phyloP scores from a whole-genome alignment of 1,140 invertebrate species.

The Brachystomella parvula region DNA sequence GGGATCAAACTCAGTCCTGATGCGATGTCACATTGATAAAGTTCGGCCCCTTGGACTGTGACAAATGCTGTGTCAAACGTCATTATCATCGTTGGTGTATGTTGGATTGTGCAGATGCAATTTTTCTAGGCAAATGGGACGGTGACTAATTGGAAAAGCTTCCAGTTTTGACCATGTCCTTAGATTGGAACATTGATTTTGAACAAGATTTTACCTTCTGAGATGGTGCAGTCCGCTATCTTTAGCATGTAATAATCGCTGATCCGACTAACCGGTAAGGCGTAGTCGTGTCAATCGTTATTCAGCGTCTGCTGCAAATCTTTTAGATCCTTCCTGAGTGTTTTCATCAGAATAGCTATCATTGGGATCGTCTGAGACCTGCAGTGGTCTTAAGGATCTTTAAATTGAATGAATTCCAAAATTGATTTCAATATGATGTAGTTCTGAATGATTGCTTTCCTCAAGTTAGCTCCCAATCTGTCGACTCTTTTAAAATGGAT shows the following conservation, averaged over 20 bases:
- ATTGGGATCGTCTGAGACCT: neutral
- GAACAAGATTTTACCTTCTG: neutral
- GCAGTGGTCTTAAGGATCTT: neutral
- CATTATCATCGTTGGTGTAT: neutral
- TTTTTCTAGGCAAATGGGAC: neutral
- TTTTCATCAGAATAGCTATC: neutral
- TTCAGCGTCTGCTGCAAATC: neutral
- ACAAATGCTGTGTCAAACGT: neutral
- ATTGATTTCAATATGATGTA: neutral
- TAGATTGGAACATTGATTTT: neutral
- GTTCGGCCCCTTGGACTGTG: neutral
- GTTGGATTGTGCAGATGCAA: neutral
- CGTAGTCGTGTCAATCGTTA: neutral
- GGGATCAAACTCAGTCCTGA: neutral
- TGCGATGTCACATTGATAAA: neutral
- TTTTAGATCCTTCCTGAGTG: neutral
- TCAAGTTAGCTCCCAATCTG: too few species aligned
- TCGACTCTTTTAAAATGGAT: too few species aligned
- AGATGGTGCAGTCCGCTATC: neutral
- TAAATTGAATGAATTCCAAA: neutral
- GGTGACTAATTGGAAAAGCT: neutral
- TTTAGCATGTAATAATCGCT: neutral
- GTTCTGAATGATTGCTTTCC: too few species aligned
- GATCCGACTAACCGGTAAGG: neutral
- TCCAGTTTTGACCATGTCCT: neutral